phyloP scores from a whole-genome alignment of 2,797 vertebrate genomes.

The Somateria mollissima region DNA sequence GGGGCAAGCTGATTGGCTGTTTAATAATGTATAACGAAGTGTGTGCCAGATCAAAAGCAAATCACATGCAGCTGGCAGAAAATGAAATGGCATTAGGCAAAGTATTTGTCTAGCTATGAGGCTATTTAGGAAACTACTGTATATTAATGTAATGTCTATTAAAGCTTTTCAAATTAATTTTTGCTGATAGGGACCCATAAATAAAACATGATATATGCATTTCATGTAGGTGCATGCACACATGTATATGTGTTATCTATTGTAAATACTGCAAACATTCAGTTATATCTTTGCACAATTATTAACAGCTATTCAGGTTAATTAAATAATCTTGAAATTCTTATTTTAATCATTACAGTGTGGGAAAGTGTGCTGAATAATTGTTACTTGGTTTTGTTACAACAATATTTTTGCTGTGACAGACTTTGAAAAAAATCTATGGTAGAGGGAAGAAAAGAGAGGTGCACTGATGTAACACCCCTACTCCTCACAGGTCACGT shows the following conservation, averaged over 20 bases:
- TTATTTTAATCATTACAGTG: not conserved
- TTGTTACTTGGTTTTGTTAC: not conserved
- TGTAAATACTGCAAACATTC: not conserved
- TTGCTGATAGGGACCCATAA: slow-evolving; percentile 17
- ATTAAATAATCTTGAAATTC: slow-evolving; percentile 5
- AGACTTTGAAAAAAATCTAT: not conserved
- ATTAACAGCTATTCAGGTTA: not conserved
- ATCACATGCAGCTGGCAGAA: slow-evolving; percentile 60
- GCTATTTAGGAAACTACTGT: slow-evolving; percentile 63
- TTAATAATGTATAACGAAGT: slow-evolving; percentile 78
- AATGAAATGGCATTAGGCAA: slow-evolving; percentile 63
- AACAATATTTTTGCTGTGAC: not conserved
- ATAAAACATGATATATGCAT: slow-evolving; percentile 16
- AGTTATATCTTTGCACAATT: not conserved
- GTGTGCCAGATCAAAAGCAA: slow-evolving; percentile 74
- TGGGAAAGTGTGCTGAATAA: not conserved
- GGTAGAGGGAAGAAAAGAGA: not conserved
- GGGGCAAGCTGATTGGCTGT: slow-evolving; percentile 68
- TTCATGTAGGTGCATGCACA: not conserved
- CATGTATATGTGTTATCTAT: not conserved
- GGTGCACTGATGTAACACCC: not conserved
- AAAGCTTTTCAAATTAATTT: slow-evolving; percentile 58
- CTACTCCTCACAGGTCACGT: rapidly evolving
- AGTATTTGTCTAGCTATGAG: slow-evolving; percentile 70
- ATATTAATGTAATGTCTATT: slow-evolving; percentile 59